A percentile compares a stretch with the other conserved stretches of the same genome.
phyloP scores from a whole-genome alignment of 2,113 vertebrate genomes.

The Apteryx mantelli region DNA sequence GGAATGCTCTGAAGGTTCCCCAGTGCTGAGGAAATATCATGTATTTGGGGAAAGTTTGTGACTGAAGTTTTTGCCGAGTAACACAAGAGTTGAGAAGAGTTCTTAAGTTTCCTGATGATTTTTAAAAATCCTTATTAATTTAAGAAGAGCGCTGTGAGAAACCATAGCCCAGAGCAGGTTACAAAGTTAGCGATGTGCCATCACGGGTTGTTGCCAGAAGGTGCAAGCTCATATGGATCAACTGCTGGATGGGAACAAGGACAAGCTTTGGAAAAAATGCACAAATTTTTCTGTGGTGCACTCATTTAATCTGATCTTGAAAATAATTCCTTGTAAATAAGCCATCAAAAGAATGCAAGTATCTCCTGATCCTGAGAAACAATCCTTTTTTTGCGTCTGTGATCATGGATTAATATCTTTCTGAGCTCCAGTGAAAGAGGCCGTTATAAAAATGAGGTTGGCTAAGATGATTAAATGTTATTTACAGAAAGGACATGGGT shows the following conservation, averaged over 20 bases:
- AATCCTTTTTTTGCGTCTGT: neutral
- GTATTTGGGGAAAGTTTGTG: neutral
- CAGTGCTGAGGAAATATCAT: too few relatives aligned
- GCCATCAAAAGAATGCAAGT: slow-evolving; percentile 28
- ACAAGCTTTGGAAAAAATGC: neutral
- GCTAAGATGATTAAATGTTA: slow-evolving; percentile 84
- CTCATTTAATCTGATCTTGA: slow-evolving; percentile 6
- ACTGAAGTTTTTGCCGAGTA: neutral
- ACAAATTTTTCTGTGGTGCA: neutral
- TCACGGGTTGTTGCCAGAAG: neutral
- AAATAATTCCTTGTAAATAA: slow-evolving; percentile 49
- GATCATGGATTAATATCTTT: slow-evolving; percentile 60
- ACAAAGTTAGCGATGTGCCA: fast-evolving
- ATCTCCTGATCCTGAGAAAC: slow-evolving; percentile 42
- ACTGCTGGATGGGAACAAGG: neutral
- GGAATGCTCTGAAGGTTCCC: too few relatives aligned
- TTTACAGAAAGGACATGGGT: slow-evolving; percentile 79
- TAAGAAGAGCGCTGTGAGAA: neutral
- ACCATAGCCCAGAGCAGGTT: fast-evolving
- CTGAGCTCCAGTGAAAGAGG: slow-evolving; percentile 61
- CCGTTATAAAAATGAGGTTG: slow-evolving; percentile 84
- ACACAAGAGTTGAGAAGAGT: neutral
- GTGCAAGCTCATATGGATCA: neutral
- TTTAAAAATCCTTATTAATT: neutral
- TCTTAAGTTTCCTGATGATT: neutral